Conservation (phyloP, 1,140 invertebrate species). For the Caerostris extrusa region DNA sequence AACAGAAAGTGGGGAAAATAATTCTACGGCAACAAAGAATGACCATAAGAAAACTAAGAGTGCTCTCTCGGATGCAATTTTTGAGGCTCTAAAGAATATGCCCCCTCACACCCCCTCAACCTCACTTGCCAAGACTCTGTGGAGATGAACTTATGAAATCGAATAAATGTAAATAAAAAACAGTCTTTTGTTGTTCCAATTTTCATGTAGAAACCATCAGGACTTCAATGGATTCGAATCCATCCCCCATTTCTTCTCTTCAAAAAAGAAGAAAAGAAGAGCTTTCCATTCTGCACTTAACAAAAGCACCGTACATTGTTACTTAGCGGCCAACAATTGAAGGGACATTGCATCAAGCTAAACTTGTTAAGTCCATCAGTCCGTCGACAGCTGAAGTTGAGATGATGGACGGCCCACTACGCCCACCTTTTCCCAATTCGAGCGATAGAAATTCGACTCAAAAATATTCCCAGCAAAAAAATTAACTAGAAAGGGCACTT, state of each 20-base stretch:
- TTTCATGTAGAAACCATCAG: constrained; percentile 36
- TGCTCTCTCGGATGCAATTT: neutral
- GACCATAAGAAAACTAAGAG: neutral
- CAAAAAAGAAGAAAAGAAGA: neutral
- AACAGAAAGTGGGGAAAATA: neutral
- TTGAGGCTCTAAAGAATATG: neutral
- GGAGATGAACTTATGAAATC: constrained; percentile 50
- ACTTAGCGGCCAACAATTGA: constrained; percentile 34
- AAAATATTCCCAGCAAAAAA: neutral
- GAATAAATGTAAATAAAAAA: constrained; percentile 62
- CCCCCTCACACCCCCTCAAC: neutral
- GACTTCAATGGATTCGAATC: constrained; percentile 55
- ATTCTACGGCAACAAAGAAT: neutral
- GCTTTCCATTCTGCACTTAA: constrained; percentile 32
- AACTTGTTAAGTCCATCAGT: constrained; percentile 37
- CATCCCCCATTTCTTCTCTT: neutral
- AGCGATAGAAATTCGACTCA: neutral
- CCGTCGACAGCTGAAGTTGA: constrained; percentile 11
- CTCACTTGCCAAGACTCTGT: neutral
- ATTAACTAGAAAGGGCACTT: neutral
- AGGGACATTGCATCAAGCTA: constrained; percentile 52
- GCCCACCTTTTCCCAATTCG: constrained; percentile 23
- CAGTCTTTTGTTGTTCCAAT: constrained; percentile 53
- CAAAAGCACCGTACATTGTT: constrained; percentile 30
- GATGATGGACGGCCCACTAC: constrained; percentile 29